Evolutionary conservation across 2,888 invertebrate species (phyloP), one percentile per base, ranked within the genome.

Genomic region (Omphaloscelis lunosa): DNA sequence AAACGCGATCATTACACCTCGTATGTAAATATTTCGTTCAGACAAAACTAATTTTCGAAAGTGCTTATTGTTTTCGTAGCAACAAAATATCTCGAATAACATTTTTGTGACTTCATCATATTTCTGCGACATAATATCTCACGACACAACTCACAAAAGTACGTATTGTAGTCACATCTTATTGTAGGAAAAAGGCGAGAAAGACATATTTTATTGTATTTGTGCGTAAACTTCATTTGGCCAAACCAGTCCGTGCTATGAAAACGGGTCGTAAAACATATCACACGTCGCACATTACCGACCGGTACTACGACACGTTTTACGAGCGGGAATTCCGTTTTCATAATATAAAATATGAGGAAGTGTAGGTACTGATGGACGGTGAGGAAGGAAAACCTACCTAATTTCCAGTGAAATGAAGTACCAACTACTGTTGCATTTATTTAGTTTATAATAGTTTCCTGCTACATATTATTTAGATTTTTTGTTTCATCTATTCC

Each of bases 161-260:
- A 77, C 56, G 61, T 39, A 70, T 27, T 67, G 23, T 15, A 29
- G 61, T 58, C 78, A 67, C 56, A 61, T 66, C 23, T 41, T 67
- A 56, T 17, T 63, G 53, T 34, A 59, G 9, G 23, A 51, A 71
- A 75, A 80, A 27, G 61, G 41, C 63, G 48, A 72, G 45, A 72
- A 65, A 75, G 53, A 75, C 61, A 72, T 58, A 73, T 78, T 80
- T 84, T 75, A 83, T 84, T 75, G 79, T 82, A 83, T 83, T 84
- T 86, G 71, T 74, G 62, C 68, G 80, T 73, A 75, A 86, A 85
- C 77, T 85, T 86, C 48, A 83, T 88, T 86, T 83, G 70, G 17
- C 39, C 62, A 15, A 56, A 83, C 75, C 80, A 75, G 72, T 63
- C 62, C 62, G 72, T 62, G 73, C 71, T 63, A 84, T 69, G 72